Evolutionary conservation across 2,888 invertebrate genomes (phyloP).

Genomic region (Galerucella pusilla): DNA sequence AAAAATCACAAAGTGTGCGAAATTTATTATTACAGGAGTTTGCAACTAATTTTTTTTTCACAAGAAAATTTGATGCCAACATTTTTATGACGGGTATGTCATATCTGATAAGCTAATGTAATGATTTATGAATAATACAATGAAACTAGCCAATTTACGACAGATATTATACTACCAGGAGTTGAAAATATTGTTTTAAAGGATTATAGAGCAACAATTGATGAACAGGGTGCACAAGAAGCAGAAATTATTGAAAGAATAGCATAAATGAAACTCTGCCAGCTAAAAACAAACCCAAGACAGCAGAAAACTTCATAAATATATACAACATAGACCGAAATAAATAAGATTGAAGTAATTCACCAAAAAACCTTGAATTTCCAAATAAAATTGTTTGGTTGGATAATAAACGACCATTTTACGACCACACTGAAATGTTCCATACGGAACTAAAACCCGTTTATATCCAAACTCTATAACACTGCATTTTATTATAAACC

Average conservation of each 20-base stretch:
- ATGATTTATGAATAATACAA: background rate
- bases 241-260: too few relatives aligned
- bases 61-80: constrained; percentile 34
- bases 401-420: background rate
- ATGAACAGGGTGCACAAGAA: too few relatives aligned
- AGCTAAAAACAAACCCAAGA: too few relatives aligned
- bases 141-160: too few relatives aligned
- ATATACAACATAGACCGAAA: too few relatives aligned
- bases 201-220: too few relatives aligned
- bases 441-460: background rate
- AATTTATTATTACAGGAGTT: constrained; percentile 36
- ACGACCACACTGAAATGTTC: background rate
- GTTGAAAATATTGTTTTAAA: too few relatives aligned
- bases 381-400: background rate
- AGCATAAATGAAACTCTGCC: too few relatives aligned
- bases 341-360: too few relatives aligned
- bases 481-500: constrained; percentile 15
- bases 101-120: background rate
- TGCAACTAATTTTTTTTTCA: constrained; percentile 20
- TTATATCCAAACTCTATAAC: constrained; percentile 13
- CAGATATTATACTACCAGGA: too few relatives aligned
- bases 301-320: too few relatives aligned
- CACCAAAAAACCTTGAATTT: too few relatives aligned
- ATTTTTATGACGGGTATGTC: constrained; percentile 25
- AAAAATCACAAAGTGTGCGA: constrained; percentile 35